Conservation (phyloP, 1,140 invertebrate genomes). For the Archegozetes longisetosus region DNA sequence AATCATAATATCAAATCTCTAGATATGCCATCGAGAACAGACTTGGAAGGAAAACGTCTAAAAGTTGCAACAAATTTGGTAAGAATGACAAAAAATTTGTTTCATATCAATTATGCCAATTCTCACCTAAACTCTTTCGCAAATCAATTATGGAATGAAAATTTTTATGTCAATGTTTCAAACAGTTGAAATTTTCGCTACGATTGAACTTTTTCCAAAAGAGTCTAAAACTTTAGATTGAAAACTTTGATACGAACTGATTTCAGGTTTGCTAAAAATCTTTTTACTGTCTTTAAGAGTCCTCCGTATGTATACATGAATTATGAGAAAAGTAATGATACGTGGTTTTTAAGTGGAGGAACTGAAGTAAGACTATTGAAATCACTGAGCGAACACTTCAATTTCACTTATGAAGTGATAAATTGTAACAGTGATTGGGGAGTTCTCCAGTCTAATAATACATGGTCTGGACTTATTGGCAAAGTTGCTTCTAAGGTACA, state of each 20-base stretch:
- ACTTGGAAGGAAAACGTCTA: neutral
- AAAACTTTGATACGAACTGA: neutral
- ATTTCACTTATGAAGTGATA: conserved; percentile 5
- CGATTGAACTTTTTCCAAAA: no score
- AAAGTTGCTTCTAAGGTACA: neutral
- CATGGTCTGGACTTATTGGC: conserved; percentile 9
- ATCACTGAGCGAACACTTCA: neutral
- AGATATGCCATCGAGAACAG: neutral
- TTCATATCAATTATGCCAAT: no score
- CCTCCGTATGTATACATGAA: neutral
- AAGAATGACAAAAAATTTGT: no score
- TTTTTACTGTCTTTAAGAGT: neutral
- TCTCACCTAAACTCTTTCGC: no score
- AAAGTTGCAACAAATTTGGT: neutral
- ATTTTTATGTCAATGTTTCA: no score
- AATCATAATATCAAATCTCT: no score
- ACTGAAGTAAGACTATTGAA: conserved; percentile 1
- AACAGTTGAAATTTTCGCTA: no score
- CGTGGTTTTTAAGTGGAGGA: neutral
- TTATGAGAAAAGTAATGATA: neutral
- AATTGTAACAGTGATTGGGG: conserved; percentile 7
- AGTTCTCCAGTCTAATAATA: neutral
- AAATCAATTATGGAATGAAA: no score
- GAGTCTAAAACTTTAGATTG: no score
- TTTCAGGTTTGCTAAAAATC: neutral